Evolutionary conservation across 2,888 invertebrate species (phyloP), one percentile per base, ranked within the genome.

Genomic region (Pollenia labialis): DNA sequence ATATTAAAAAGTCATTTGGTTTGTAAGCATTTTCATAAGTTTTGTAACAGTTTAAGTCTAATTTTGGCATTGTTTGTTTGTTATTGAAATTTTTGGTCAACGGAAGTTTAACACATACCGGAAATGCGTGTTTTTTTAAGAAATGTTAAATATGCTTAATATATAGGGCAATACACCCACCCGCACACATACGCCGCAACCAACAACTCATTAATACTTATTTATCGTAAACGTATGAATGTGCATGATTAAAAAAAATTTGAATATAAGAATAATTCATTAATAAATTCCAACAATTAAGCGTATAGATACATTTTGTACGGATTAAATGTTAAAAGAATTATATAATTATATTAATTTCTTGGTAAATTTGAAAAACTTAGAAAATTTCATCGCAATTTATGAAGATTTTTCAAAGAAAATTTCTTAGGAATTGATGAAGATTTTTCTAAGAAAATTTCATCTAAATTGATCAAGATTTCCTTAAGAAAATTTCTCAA

Each of bases 1-100:
- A 90, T 92, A 92, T 92, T 92, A 92, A 92, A 92, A 92, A 92
- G 91, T 90, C 89, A 92, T 92, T 92, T 91, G 89, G 90, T 86
- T 85, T 89, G 89, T 90, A 90, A 90, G 90, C 89, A 89, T 89
- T 89, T 91, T 89, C 44, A 64, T 64, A 80, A 80, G 71, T 75
- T 86, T 81, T 76, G 80, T 72, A 58, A 50, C 1, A 60, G 48
- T 54, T 69, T 76, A 69, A 18, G 18, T n/a, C 56, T 32, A 0
- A 6, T 32, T 50, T 40, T 8, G 18, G 56, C 16, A 10, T 18
- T 71, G 12, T 71, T 54, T 52, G 50, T 72, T 46, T 7, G 12
- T n/a, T 50, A 50, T 68, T 32, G 6, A 8, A 54, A 46, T 42
- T 56, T 77, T 64, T 50, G 83, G 64, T 79, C 50, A 84, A 62